A percentile compares a stretch with the other conserved stretches of the same genome.
Evolutionary conservation across 92 coral and sea anemone genomes (phyloP).

Genomic region (Phenganax marumi): DNA sequence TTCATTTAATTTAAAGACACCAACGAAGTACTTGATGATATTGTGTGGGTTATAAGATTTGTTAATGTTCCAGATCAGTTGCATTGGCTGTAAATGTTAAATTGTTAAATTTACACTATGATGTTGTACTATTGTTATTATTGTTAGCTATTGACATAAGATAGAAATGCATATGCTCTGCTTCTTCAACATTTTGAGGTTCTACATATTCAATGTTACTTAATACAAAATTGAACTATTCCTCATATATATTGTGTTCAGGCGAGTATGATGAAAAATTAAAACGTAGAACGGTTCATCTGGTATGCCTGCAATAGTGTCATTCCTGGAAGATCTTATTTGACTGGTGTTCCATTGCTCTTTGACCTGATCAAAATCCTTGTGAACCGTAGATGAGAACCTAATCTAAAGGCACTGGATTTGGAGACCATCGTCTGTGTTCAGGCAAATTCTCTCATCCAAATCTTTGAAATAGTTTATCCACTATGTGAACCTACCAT

Average conservation of each 20-base stretch:
- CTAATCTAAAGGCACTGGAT: conserved; percentile 15
- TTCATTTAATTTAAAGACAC: conserved; percentile 40
- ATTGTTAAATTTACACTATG: background rate
- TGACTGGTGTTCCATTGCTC: conserved; percentile 25
- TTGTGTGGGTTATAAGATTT: background rate
- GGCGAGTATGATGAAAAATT: background rate
- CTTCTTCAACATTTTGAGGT: conserved; percentile 29
- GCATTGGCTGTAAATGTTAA: too few relatives aligned
- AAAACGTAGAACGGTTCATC: conserved; percentile 8
- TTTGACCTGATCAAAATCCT: conserved; percentile 8
- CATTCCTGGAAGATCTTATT: conserved; percentile 4
- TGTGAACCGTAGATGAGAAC: background rate
- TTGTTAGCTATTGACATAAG: background rate
- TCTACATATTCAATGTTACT: background rate
- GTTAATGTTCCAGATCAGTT: background rate
- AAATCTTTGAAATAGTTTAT: conserved; percentile 21
- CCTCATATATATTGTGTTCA: conserved; percentile 27
- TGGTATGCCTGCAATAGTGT: conserved; percentile 14
- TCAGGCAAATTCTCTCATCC: background rate
- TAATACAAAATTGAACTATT: conserved; percentile 13
- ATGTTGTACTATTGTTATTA: background rate
- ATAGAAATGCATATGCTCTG: conserved; percentile 19
- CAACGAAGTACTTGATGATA: background rate
- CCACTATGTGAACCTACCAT: conserved; percentile 40
- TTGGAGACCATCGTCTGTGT: conserved; percentile 11